phyloP scores from a whole-genome alignment of 2,113 vertebrate genomes.

The Peromyscus leucopus region DNA sequence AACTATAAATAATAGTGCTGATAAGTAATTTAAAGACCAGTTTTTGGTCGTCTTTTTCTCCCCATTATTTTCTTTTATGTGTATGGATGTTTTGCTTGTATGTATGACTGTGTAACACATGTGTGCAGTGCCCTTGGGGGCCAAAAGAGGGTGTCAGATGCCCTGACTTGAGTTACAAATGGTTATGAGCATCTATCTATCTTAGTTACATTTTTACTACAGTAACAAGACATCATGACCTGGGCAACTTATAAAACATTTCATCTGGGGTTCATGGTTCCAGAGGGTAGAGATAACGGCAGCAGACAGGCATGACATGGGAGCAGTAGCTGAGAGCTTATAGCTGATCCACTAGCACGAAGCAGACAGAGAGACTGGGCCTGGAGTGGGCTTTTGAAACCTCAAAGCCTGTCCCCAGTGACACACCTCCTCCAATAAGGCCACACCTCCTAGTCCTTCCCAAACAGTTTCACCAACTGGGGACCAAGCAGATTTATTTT shows the following conservation, averaged over 20 bases:
- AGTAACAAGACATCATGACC: not conserved
- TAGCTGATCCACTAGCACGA: not conserved
- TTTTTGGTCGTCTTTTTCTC: not conserved
- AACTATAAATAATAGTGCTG: constrained; percentile 87
- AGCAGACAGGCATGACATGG: not conserved
- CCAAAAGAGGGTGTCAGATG: not conserved
- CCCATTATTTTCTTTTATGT: not conserved
- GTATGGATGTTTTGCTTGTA: not conserved
- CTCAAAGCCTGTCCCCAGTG: not conserved
- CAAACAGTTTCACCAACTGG: not conserved
- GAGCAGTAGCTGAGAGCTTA: not conserved
- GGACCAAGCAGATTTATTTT: not conserved
- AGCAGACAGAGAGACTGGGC: not conserved
- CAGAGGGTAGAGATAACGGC: not conserved
- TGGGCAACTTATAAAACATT: not conserved
- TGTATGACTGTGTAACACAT: not conserved
- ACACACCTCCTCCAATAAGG: not conserved
- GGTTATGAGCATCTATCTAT: not conserved
- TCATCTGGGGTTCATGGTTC: not conserved
- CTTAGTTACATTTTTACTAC: not conserved
- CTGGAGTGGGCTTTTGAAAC: not conserved
- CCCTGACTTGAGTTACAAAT: not conserved
- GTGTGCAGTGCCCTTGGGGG: not conserved
- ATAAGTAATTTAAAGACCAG: constrained; percentile 87
- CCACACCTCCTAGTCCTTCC: not conserved